phyloP scores from a whole-genome alignment of 2,113 vertebrate genomes.

The Cynocephalus volans region DNA sequence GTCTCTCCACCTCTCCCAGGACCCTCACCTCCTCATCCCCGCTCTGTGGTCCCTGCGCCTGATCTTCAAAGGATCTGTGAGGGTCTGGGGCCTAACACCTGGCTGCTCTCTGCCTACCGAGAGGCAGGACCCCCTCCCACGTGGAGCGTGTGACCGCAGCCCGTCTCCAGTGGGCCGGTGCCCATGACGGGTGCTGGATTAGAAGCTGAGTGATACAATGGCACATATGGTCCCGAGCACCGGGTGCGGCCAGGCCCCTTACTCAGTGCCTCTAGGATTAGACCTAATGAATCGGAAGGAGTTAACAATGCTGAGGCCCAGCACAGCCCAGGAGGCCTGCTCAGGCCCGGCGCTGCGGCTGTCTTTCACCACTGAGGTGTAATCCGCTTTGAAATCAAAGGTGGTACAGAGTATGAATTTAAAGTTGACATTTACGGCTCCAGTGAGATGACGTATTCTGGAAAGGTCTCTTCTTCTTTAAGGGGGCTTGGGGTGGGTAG shows the following conservation, averaged over 20 bases:
- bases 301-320: slow-evolving; percentile 97
- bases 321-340: slow-evolving; percentile 93
- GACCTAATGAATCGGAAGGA: slow-evolving; percentile 98
- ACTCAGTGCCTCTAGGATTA: slow-evolving; percentile 97
- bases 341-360: slow-evolving; percentile 88
- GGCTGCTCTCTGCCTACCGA: slow-evolving; percentile 57
- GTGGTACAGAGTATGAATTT: slow-evolving; percentile 98
- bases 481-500: neutral
- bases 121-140: slow-evolving; percentile 72
- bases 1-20: neutral
- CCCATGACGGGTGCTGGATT: slow-evolving; percentile 92
- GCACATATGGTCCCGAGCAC: slow-evolving; percentile 93
- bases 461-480: slow-evolving; percentile 89
- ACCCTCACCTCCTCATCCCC: slow-evolving; percentile 41
- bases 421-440: slow-evolving; percentile 93
- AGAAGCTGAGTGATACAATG: slow-evolving; percentile 93
- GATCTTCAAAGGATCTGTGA: slow-evolving; percentile 89
- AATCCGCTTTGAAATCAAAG: slow-evolving; percentile 99
- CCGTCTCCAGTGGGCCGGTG: slow-evolving; percentile 82
- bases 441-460: slow-evolving; percentile 91
- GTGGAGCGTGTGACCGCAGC: slow-evolving; percentile 67
- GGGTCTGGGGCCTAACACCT: neutral
- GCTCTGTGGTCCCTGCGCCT: slow-evolving; percentile 78
- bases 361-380: slow-evolving; percentile 94
- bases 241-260: slow-evolving; percentile 93